phyloP scores from a whole-genome alignment of 2,113 vertebrate species.

The Lophius piscatorius region DNA sequence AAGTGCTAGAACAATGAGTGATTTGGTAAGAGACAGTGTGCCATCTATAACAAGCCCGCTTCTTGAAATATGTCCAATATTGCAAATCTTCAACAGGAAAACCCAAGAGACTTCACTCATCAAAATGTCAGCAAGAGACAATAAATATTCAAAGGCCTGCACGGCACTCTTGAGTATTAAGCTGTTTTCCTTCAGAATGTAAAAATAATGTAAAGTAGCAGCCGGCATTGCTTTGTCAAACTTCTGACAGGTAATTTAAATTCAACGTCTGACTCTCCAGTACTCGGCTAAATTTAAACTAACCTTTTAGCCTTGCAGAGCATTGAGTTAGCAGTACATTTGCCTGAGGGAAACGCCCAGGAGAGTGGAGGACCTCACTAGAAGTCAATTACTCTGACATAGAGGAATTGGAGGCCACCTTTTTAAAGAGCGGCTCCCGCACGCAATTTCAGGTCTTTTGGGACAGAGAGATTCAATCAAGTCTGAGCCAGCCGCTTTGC shows the following conservation, averaged over 20 bases:
- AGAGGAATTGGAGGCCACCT: constrained; percentile 48
- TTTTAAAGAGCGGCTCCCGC: constrained; percentile 17
- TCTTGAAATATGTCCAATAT: constrained; percentile 65
- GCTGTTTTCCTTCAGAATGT: constrained; percentile 69
- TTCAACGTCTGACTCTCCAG: constrained; percentile 56
- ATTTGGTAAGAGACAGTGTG: constrained; percentile 52
- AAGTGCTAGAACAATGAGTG: constrained; percentile 53
- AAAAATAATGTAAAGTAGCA: constrained; percentile 72
- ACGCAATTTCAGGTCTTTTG: constrained; percentile 53
- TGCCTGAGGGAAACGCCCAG: constrained; percentile 17
- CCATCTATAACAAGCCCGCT: constrained; percentile 49
- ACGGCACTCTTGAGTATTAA: constrained; percentile 67
- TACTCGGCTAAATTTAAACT: constrained; percentile 34
- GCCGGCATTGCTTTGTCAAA: constrained; percentile 59
- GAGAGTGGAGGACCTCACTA: constrained; percentile 18
- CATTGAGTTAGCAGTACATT: constrained; percentile 21
- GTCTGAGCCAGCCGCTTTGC: constrained; percentile 28
- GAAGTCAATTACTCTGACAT: constrained; percentile 62
- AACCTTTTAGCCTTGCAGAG: constrained; percentile 38
- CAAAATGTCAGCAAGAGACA: constrained; percentile 68
- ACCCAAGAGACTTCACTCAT: constrained; percentile 72
- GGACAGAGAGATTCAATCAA: constrained; percentile 56
- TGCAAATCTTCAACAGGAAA: constrained; percentile 51
- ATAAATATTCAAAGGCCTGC: constrained; percentile 70
- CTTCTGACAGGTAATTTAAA: constrained; percentile 70